Conservation (phyloP, 37 sponge, comb jelly and placozoan species). For the Tethya wilhelma region DNA sequence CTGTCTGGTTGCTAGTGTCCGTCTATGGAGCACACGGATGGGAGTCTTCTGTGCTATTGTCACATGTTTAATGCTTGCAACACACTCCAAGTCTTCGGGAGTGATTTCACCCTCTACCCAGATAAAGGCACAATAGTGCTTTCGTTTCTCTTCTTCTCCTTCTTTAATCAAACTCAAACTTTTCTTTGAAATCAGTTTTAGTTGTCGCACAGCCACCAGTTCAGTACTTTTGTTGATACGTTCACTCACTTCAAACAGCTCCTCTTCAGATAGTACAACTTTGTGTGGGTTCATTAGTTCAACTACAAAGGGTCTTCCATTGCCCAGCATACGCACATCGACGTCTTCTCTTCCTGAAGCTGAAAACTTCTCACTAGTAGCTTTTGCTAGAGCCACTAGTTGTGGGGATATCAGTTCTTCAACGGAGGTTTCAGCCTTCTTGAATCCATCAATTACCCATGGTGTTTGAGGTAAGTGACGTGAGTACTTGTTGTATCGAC, state of each 20-base stretch:
- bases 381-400: not conserved
- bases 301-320: slow-evolving; percentile 87
- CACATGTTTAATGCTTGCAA: slow-evolving; percentile 54
- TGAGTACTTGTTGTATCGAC: slow-evolving; percentile 95
- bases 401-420: slow-evolving; percentile 72
- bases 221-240: slow-evolving; percentile 59
- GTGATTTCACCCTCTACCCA: slow-evolving; percentile 45
- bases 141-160: slow-evolving; percentile 92
- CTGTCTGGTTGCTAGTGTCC: slow-evolving; percentile 71
- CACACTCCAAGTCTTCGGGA: slow-evolving; percentile 19
- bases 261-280: not conserved
- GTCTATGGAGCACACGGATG: slow-evolving; percentile 92
- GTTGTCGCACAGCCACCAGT: slow-evolving; percentile 41
- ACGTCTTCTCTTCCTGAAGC: slow-evolving; percentile 96
- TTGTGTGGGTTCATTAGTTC: slow-evolving; percentile 81
- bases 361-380: slow-evolving; percentile 60
- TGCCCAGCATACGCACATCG: slow-evolving; percentile 97
- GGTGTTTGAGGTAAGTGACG: slow-evolving; percentile 91
- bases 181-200: slow-evolving; percentile 59
- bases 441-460: slow-evolving; percentile 91
- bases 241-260: slow-evolving; percentile 31
- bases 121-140: slow-evolving; percentile 81
- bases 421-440: slow-evolving; percentile 76
- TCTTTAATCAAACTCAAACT: slow-evolving; percentile 66
- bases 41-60: slow-evolving; percentile 90